phyloP scores from a whole-genome alignment of 2,113 vertebrate species.

The Rhinoderma darwinii region DNA sequence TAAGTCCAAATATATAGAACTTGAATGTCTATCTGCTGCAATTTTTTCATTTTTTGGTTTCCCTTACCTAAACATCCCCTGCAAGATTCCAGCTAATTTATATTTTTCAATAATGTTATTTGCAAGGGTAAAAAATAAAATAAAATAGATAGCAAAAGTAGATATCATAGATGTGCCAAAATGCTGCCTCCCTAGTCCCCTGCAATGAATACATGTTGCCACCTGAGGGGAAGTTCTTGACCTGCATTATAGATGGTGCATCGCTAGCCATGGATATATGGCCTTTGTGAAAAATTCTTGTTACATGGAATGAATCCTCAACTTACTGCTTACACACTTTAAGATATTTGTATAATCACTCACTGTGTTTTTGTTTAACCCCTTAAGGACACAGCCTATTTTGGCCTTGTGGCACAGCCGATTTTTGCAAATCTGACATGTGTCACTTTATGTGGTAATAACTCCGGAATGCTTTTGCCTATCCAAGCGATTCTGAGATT shows the following conservation, averaged over 20 bases:
- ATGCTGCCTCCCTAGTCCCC: neutral
- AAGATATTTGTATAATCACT: constrained; percentile 19
- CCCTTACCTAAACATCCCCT: too few species aligned
- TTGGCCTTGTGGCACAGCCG: too few species aligned
- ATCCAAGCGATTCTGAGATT: too few species aligned
- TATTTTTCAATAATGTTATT: neutral
- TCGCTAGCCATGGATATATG: neutral
- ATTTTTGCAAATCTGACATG: too few species aligned
- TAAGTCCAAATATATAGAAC: too few species aligned
- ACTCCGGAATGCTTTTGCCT: too few species aligned
- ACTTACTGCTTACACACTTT: constrained; percentile 9
- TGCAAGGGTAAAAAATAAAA: neutral
- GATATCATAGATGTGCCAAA: too few species aligned
- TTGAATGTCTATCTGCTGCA: too few species aligned
- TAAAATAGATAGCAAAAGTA: neutral
- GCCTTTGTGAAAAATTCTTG: neutral
- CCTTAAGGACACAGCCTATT: too few species aligned
- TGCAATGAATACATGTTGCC: neutral
- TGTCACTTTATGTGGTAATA: too few species aligned
- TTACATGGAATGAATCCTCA: neutral
- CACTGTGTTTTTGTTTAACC: constrained; percentile 23
- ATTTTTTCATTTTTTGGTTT: too few species aligned
- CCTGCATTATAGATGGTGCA: neutral
- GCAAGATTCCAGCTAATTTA: neutral
- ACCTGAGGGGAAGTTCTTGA: neutral